A percentile compares a stretch with the other conserved stretches of the same genome.
Evolutionary conservation across 2,113 vertebrate genomes (phyloP).

Genomic region (Xenopus borealis): DNA sequence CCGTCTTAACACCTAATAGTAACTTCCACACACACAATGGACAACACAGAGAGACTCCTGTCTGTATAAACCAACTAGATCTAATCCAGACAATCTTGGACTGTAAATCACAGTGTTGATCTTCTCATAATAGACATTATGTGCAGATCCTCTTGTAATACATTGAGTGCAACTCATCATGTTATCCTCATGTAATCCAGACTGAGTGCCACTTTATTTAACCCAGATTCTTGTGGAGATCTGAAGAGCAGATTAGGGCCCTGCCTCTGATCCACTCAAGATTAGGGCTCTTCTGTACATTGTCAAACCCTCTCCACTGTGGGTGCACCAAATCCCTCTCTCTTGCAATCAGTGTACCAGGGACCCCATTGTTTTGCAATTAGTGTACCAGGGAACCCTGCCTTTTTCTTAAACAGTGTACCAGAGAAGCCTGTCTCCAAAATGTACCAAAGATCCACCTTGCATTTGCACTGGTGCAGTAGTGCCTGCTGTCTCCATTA

Average conservation of each 20-base stretch:
- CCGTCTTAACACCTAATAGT: background rate
- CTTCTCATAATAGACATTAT: background rate
- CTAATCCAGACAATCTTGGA: background rate
- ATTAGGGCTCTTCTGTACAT: background rate
- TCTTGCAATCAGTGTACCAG: slow-evolving; percentile 9
- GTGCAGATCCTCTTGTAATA: background rate
- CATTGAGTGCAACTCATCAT: background rate
- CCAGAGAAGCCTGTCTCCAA: slow-evolving; percentile 14
- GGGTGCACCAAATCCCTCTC: background rate
- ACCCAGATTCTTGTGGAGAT: background rate
- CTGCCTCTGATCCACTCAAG: background rate
- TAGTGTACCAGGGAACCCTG: slow-evolving; percentile 20
- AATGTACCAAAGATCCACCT: slow-evolving; percentile 25
- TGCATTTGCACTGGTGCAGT: background rate
- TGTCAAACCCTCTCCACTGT: background rate
- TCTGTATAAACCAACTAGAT: background rate
- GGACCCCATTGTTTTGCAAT: background rate
- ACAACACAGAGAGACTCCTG: slow-evolving; percentile 7
- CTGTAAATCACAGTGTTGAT: slow-evolving; percentile 24
- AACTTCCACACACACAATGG: background rate
- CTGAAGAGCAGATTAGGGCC: background rate
- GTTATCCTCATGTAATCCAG: background rate
- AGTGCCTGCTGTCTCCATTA: background rate
- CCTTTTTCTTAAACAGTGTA: slow-evolving; percentile 29
- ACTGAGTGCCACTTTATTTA: background rate